Evolutionary conservation across 1,140 invertebrate species (phyloP), one percentile per base, ranked within the genome.

Genomic region (Leptonema lineaticorne): DNA sequence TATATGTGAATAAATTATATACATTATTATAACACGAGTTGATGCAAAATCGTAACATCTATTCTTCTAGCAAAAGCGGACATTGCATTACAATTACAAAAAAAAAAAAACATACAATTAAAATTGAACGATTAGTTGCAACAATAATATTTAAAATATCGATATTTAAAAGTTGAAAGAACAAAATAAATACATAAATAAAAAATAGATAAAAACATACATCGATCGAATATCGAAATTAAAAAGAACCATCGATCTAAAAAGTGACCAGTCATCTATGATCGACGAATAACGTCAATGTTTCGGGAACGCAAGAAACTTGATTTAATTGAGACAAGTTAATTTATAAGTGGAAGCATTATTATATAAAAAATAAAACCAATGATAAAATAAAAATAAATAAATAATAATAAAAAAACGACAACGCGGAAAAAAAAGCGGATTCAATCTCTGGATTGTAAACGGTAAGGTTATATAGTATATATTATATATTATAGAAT

Each of bases 301-400:
- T 53, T 11, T 53, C 22, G 50, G 27, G 37, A 41, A 33, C 5
- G 30, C 30, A 33, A 33, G 30, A 50, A 20, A 48, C 46, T 20
- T 14, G 50, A 53, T 53, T 53, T 53, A 53, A 53, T 53, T 53
- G 50, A 53, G 50, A 53, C 50, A 53, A 53, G 18, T 53, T 53
- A 53, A 53, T 53, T 53, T 26, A 26, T 53, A 24, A 7, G 14
- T 26, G 27, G 27, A 53, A 22, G n/a, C n/a, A n/a, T n/a, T n/a
- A n/a, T n/a, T n/a, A n/a, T n/a, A n/a, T n/a, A n/a, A n/a, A n/a
- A n/a, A n/a, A n/a, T n/a, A n/a, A n/a, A n/a, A n/a, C n/a, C n/a
- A n/a, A n/a, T n/a, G n/a, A n/a, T n/a, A n/a, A n/a, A n/a, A n/a
- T n/a, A n/a, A n/a, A n/a, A n/a, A n/a, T n/a, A n/a, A n/a, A n/a